These are phyloP conservation scores for Chironomus tentans DNA, from an alignment of 2,888 invertebrate species.

Conservation along the genomic window DNA sequence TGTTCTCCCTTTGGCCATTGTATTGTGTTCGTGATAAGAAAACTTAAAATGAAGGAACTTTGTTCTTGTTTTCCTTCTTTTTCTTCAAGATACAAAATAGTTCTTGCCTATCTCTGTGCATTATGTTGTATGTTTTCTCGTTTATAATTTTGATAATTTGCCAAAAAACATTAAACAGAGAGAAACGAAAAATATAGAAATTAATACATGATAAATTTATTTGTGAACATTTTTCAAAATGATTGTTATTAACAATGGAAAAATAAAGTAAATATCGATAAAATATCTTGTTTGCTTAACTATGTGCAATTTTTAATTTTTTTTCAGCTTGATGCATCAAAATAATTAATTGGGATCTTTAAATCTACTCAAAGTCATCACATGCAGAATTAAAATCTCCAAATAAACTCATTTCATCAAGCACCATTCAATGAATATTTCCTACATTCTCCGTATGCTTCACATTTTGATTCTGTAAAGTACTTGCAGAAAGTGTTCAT, in stretches of 20 bases:
- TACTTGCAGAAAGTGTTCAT: too few species aligned
- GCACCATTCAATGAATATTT: too few species aligned
- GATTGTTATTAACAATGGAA: not conserved
- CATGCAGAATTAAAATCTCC: too few species aligned
- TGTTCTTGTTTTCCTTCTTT: not conserved
- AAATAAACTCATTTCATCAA: too few species aligned
- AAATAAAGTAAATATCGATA: not conserved
- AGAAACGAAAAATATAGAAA: not conserved
- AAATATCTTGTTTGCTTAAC: too few species aligned
- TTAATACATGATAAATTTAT: conserved; percentile 24
- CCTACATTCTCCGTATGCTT: too few species aligned
- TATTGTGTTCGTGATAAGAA: conserved; percentile 27
- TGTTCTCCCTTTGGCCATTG: not conserved
- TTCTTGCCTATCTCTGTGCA: not conserved
- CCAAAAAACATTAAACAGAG: not conserved
- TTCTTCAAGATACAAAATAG: not conserved
- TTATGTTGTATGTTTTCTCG: not conserved
- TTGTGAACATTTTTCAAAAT: not conserved
- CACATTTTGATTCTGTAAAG: too few species aligned
- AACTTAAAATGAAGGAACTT: conserved; percentile 8
- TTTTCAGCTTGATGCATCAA: too few species aligned
- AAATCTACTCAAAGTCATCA: too few species aligned
- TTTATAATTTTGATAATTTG: conserved; percentile 17
- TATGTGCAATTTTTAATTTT: too few species aligned
- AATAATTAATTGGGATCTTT: too few species aligned